Evolutionary conservation across 2,113 vertebrate genomes (phyloP), one percentile per base, ranked within the genome.

Genomic region (Archilochus colubris): DNA sequence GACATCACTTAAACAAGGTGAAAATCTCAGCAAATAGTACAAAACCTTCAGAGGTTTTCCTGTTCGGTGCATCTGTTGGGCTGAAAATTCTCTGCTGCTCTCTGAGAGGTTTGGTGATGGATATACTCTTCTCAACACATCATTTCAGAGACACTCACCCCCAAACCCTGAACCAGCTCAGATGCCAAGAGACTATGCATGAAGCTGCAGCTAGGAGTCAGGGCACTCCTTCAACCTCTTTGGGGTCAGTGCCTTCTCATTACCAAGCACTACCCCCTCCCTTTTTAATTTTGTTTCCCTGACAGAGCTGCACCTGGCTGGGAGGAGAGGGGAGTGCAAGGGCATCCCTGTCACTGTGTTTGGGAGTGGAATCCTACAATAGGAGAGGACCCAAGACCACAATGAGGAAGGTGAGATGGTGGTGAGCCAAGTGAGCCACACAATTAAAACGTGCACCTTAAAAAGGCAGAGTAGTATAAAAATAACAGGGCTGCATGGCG

Each of bases 371-470:
- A 22, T 28, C 28, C 63, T 86, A 20, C 11, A 33, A 8, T 48
- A 74, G 30, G 25, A 73, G 5, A 59, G 19, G 15, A 80, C 14
- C 23, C 46, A 66, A 46, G 27, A 69, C 50, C 27, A 76, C 10
- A 25, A 30, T 0, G 8, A 82, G 36, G 50, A 61, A 17, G 1
- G 4, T 0, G 2, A 77, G 59, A 24, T 0, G 3, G 43, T 21
- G 73, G 36, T 0, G 2, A 84, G 68, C 12, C n/a, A 38, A 63
- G 57, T 0, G 1, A 95, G 36, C 16, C 48, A n/a, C 0, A 0
- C 36, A 44, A 15, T 54, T 58, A 70, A 70, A 82, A 62, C 0
- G 0, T n/a, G 9, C 2, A 4, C 18, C 48, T 69, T 50, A 57
- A 55, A 7, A 53, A 20, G 15, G 11, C 72, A 24, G 7, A 0